Evolutionary conservation across 2,888 invertebrate genomes (phyloP), one percentile per base, ranked within the genome.

Genomic region (Nephrocerus scutellatus): DNA sequence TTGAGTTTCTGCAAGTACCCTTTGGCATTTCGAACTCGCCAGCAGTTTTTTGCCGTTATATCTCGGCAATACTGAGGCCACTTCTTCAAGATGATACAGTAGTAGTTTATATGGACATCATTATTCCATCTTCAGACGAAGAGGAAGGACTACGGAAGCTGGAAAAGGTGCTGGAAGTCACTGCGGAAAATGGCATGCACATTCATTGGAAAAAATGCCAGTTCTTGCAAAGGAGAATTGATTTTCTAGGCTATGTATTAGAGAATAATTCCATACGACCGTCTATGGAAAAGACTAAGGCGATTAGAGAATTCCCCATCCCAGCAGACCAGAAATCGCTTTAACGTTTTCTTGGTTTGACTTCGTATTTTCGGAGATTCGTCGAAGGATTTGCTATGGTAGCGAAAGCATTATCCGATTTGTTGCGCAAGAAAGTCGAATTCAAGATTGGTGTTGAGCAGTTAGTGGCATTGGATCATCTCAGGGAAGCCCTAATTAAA

Each of bases 371-470:
- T n/a, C n/a, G n/a, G n/a, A n/a, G n/a, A n/a, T n/a, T n/a, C n/a
- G n/a, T n/a, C n/a, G n/a, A n/a, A n/a, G n/a, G n/a, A n/a, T n/a
- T n/a, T n/a, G n/a, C n/a, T 10, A 16, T 26, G 2, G 19, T 37
- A 15, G 37, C 37, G 1, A 43, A 39, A 15, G 36, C 46, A 3
- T 28, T 46, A n/a, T 36, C 39, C 1, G 38, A 47, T 25, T 10
- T 46, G 8, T 13, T 44, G n/a, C 21, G 44, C 15, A 57, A 54
- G 26, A 33, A 49, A 32, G 29, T 20, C 4, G 29, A 33, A 9
- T 60, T 56, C 34, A 33, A 39, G 15, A 55, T 50, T 34, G 43
- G 41, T 6, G 20, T 36, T 5, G 32, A 49, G 8, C 45, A 58
- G 16, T 6, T 31, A 2, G 3, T 26, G 4, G 6, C 38, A 4